Percentiles rank a stretch among this genome's conserved stretches.
Evolutionary conservation across 1,140 invertebrate species (phyloP).

Genomic region (Rhynchophorus ferrugineus): DNA sequence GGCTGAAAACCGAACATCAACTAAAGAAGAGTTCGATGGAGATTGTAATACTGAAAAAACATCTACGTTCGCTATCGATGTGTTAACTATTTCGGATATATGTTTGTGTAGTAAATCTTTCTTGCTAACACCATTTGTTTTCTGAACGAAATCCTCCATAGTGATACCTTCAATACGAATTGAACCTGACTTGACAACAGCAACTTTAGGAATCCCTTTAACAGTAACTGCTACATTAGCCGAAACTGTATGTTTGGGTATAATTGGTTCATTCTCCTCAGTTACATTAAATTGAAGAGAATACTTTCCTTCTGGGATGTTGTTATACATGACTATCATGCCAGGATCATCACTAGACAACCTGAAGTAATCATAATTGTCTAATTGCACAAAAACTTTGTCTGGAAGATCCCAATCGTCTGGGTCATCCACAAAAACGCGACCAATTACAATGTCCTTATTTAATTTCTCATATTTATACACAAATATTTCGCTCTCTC

Average conservation of each 20-base stretch:
- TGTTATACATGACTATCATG: conserved; percentile 73
- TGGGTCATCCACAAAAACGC: conserved; percentile 82
- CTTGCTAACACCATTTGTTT: conserved; percentile 57
- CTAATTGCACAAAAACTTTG: conserved; percentile 70
- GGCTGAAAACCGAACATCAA: conserved; percentile 84
- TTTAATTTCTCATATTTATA: conserved; percentile 72
- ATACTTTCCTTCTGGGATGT: conserved; percentile 62
- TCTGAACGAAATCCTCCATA: conserved; percentile 74
- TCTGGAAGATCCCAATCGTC: conserved; percentile 92
- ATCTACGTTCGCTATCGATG: conserved; percentile 75
- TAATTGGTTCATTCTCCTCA: conserved; percentile 48
- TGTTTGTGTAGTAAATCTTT: conserved; percentile 62
- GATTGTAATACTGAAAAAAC: conserved; percentile 81
- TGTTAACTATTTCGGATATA: conserved; percentile 67
- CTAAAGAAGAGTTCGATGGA: conserved; percentile 46
- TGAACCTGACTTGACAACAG: conserved; percentile 83
- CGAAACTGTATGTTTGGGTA: conserved; percentile 54
- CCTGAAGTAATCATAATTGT: conserved; percentile 51
- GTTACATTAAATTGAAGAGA: conserved; percentile 62
- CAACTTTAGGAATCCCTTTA: conserved; percentile 79
- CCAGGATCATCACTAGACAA: conserved; percentile 61
- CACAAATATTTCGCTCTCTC: conserved; percentile 80
- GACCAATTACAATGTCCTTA: conserved; percentile 67
- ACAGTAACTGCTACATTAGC: conserved; percentile 78
- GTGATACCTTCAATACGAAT: conserved; percentile 73